These are phyloP conservation scores for Cheilosia scutellata DNA, from an alignment of 2,888 invertebrate genomes.

Conservation along the genomic window DNA sequence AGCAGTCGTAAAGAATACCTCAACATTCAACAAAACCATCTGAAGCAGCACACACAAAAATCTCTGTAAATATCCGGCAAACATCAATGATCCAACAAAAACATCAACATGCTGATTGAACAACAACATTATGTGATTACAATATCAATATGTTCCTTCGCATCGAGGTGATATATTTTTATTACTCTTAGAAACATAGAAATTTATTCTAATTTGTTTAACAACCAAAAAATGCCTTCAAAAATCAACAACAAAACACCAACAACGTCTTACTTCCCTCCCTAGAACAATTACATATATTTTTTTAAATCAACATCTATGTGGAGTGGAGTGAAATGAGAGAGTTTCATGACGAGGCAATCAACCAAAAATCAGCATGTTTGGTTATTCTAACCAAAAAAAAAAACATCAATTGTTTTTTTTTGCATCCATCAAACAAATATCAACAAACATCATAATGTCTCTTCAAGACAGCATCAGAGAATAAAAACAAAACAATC, in stretches of 20 bases:
- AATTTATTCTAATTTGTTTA: conserved; percentile 52
- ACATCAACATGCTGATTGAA: conserved; percentile 60
- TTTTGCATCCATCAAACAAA: neutral
- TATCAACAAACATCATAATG: conserved; percentile 10
- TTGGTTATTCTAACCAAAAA: conserved; percentile 9
- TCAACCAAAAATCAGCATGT: conserved; percentile 63
- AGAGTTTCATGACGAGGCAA: conserved; percentile 19
- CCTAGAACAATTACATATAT: conserved; percentile 54
- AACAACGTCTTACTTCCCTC: conserved; percentile 28
- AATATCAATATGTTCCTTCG: conserved; percentile 71
- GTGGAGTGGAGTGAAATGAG: conserved; percentile 19
- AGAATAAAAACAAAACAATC: neutral
- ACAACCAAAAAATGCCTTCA: conserved; percentile 62
- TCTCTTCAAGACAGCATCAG: neutral
- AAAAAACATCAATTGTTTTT: neutral
- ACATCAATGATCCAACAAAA: neutral
- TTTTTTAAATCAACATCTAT: conserved; percentile 46
- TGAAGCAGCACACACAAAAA: neutral
- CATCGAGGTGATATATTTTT: conserved; percentile 69
- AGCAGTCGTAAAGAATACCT: conserved; percentile 43
- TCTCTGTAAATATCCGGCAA: conserved; percentile 11
- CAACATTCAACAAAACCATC: conserved; percentile 41
- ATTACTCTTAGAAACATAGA: conserved; percentile 46
- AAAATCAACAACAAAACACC: conserved; percentile 41
- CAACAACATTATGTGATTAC: conserved; percentile 60